Conservation (phyloP, 2,113 vertebrate genomes). For the Cochlearius cochlearius region DNA sequence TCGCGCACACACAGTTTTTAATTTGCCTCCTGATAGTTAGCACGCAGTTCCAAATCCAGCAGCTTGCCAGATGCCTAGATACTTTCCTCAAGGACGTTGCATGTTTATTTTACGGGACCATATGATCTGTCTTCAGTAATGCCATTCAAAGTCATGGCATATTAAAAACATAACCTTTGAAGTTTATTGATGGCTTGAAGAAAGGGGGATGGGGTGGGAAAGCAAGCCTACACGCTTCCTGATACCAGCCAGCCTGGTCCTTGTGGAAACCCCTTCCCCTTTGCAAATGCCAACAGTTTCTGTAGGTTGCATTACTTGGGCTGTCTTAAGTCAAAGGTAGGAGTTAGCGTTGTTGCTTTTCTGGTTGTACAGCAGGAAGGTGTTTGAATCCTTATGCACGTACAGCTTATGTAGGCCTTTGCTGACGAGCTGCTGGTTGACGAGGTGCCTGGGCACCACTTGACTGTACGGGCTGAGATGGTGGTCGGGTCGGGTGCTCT, state of each 20-base stretch:
- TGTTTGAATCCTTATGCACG: neutral
- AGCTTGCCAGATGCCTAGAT: neutral
- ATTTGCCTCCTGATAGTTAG: neutral
- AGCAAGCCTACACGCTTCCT: neutral
- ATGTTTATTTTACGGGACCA: neutral
- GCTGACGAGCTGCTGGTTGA: neutral
- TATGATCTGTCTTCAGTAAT: neutral
- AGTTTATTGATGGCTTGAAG: neutral
- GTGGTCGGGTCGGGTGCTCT: fast-evolving
- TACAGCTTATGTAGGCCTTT: neutral
- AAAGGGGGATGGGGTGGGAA: fast-evolving
- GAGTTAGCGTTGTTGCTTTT: fast-evolving
- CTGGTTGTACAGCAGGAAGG: neutral
- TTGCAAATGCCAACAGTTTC: neutral
- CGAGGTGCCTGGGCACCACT: neutral
- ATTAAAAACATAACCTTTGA: neutral
- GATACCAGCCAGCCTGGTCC: neutral
- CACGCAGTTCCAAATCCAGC: neutral
- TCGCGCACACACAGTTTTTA: neutral
- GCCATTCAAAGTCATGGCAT: neutral
- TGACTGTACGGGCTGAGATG: neutral
- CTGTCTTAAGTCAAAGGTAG: neutral
- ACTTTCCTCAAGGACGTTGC: neutral
- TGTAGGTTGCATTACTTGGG: neutral
- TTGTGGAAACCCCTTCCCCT: neutral